Evolutionary conservation across 2,113 vertebrate species (phyloP), one percentile per base, ranked within the genome.

Genomic region (Tupaia chinensis): DNA sequence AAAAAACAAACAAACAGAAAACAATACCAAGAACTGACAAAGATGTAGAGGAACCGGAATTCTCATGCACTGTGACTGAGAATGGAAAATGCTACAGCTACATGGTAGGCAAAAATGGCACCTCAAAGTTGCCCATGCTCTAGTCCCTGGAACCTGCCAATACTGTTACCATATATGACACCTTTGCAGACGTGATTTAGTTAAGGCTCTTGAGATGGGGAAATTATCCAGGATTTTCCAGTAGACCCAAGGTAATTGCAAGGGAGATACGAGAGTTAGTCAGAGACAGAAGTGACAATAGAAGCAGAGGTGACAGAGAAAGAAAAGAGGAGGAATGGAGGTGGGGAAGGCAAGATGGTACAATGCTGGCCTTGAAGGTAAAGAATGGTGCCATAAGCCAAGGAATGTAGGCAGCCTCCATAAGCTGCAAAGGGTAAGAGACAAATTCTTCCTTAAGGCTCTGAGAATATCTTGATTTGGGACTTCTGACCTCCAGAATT

Each of bases 141-240:
- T 86, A 92, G 68, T 76, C 27, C 60, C 61, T 65, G 91, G 77
- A 95, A 87, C 22, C 58, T 56, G 20, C 72, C 73, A 68, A 69
- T 70, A 66, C 44, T 95, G 63, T 58, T 88, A 78, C 60, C 53
- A 80, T 68, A 69, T 56, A 17, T 83, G 65, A 88, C 34, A 27
- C 34, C 16, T 96, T 76, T 80, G 29, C 27, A 85, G 61, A 73
- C n/a, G 53, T 20, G 70, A 89, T 53, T 86, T 81, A 89, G 15
- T 72, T 89, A 94, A 88, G 72, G n/a, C 20, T 83, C 72, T 80
- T 76, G 68, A 82, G 53, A 87, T 25, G 79, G 34, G 15, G 32
- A 72, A 65, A 95, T 82, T 61, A 85, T 32, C 60, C 29, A 77
- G 73, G 68, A 76, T 95, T 85, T 91, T 92, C 53, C 70, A 91